Evolutionary conservation across 1,140 invertebrate genomes (phyloP), one percentile per base, ranked within the genome.

Genomic region (Proctacanthus coquilletti): DNA sequence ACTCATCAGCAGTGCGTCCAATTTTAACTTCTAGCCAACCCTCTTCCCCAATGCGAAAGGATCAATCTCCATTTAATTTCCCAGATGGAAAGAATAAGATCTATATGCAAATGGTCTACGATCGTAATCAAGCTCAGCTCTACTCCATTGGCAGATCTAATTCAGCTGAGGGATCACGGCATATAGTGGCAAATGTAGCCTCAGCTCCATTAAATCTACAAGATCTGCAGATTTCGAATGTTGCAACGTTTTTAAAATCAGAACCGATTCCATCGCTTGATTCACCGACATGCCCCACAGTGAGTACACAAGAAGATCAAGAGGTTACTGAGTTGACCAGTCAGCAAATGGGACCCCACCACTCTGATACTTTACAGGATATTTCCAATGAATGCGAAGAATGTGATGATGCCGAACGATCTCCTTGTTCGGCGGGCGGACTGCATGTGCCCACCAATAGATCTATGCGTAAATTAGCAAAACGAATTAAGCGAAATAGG

Each of bases 11-110:
- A 3, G 76, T 72, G 1, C 68, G 80, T 18, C 74, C 75, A 4
- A 61, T 81, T 41, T 64, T 40, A 59, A 40, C 42, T 1, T 38
- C 40, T 21, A 54, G 49, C 21, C 70, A 75, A 49, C 73, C 74
- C 3, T 73, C 72, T 20, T 78, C 76, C 5, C 76, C 74, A 11
- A 66, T 77, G 58, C 68, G 69, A 36, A 77, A 75, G 56, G 75
- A 77, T 6, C 63, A 70, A 3, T 69, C 71, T 44, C 60, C 54
- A 53, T 70, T 60, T 51, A 48, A 42, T 52, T 57, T 36, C 21
- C 47, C 55, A 2, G 54, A 57, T n/a, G n/a, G n/a, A n/a, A n/a
- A n/a, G n/a, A n/a, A n/a, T n/a, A n/a, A n/a, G n/a, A n/a, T n/a
- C n/a, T n/a, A n/a, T n/a, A n/a, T 30, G 4, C n/a, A 30, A 30